Evolutionary conservation across 2,888 invertebrate species (phyloP).

Genomic region (Coelogynopora nodosa): DNA sequence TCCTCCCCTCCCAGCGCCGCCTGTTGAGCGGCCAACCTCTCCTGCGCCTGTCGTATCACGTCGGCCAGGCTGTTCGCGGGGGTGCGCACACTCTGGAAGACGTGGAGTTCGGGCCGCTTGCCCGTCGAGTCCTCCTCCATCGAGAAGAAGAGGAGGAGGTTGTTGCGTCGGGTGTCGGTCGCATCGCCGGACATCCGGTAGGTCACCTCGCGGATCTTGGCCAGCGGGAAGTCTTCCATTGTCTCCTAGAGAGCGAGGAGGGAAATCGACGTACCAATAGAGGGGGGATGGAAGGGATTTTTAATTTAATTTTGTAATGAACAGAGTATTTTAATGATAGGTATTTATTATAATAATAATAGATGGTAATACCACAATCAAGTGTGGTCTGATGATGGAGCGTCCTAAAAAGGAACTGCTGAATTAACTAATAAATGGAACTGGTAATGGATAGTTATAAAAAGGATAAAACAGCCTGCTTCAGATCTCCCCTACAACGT

Average conservation of each 20-base stretch:
- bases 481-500: too few species aligned
- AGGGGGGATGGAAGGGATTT: too few species aligned
- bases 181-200: conserved; percentile 3
- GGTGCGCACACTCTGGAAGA: background rate
- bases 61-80: conserved; percentile 6
- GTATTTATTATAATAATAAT: too few species aligned
- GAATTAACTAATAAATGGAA: too few species aligned
- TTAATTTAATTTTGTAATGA: too few species aligned
- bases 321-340: too few species aligned
- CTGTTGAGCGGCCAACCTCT: background rate
- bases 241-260: background rate
- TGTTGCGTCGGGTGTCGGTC: background rate
- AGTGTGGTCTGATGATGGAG: too few species aligned
- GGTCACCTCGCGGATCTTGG: background rate
- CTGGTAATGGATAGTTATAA: too few species aligned
- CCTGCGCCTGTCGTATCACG: background rate
- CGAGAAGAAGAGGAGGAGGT: background rate
- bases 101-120: background rate
- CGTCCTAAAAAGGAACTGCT: too few species aligned
- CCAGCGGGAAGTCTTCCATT: background rate
- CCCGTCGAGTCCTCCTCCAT: background rate
- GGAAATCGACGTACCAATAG: too few species aligned
- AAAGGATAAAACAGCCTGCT: too few species aligned
- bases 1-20: background rate
- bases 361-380: too few species aligned